Conservation (phyloP, 2,113 vertebrate genomes). For the Prolemur simus region DNA sequence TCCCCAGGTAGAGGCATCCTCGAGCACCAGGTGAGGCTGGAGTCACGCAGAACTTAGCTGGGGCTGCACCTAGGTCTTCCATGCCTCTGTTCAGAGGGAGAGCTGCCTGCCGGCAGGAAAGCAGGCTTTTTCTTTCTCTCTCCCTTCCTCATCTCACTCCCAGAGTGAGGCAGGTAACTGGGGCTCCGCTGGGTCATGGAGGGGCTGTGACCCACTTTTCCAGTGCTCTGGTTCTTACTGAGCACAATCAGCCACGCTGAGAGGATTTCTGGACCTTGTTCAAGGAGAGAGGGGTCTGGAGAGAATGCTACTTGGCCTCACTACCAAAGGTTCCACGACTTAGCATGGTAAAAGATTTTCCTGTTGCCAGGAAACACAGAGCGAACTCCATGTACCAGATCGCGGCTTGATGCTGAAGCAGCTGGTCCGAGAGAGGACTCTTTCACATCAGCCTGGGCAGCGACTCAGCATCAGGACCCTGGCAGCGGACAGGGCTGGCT, state of each 20-base stretch:
- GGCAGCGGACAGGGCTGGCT: fast-evolving
- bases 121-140: not conserved
- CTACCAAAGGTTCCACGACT: not conserved
- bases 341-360: not conserved
- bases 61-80: not conserved
- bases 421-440: not conserved
- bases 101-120: not conserved
- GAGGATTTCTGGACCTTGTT: not conserved
- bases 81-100: not conserved
- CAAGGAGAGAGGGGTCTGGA: not conserved
- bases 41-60: not conserved
- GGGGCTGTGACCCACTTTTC: not conserved
- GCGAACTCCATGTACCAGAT: not conserved
- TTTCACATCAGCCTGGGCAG: not conserved
- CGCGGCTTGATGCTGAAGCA: not conserved
- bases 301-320: not conserved
- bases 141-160: not conserved
- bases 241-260: not conserved
- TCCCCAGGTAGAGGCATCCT: not conserved
- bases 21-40: not conserved
- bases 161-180: not conserved
- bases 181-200: not conserved
- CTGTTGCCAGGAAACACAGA: not conserved
- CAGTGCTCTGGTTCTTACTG: not conserved
- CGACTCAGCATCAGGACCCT: fast-evolving